A percentile compares a stretch with the other conserved stretches of the same genome.
Conservation (phyloP, 2,888 invertebrate genomes). For the Odontocerum albicorne region DNA sequence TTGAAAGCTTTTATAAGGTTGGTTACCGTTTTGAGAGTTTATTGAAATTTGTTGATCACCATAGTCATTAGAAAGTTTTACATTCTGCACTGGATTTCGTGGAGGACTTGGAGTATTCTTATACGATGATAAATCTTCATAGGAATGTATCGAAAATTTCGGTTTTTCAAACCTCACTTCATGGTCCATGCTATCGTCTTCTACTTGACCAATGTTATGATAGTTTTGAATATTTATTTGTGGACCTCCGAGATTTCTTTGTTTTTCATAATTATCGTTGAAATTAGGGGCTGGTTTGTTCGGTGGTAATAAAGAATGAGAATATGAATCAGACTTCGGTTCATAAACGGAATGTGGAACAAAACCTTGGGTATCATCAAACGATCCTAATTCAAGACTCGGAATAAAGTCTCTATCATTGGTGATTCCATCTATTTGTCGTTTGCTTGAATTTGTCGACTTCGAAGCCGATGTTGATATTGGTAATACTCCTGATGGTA, state of each 20-base stretch:
- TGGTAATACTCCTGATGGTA: constrained; percentile 28
- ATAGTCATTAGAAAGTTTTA: too few relatives aligned
- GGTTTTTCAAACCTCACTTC: too few relatives aligned
- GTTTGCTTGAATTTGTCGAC: constrained; percentile 31
- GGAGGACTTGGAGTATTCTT: too few relatives aligned
- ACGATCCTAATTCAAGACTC: constrained; percentile 32
- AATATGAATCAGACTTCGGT: constrained; percentile 15
- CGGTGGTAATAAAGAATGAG: neutral
- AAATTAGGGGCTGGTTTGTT: neutral
- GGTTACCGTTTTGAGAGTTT: neutral
- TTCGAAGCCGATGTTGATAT: constrained; percentile 27
- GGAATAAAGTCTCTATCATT: constrained; percentile 25
- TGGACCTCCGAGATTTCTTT: neutral
- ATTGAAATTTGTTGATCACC: neutral
- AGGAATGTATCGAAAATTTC: neutral
- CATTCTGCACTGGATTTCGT: too few relatives aligned
- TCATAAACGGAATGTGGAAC: constrained; percentile 27
- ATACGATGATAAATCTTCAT: neutral
- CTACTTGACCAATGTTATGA: neutral
- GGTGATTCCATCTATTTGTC: constrained; percentile 24
- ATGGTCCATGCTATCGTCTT: too few relatives aligned
- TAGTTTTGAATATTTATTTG: neutral
- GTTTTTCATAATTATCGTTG: neutral
- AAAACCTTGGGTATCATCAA: constrained; percentile 28
- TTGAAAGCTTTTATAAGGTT: neutral